Evolutionary conservation across 1,140 invertebrate genomes (phyloP), one percentile per base, ranked within the genome.

Genomic region (Phocides pigmalion): DNA sequence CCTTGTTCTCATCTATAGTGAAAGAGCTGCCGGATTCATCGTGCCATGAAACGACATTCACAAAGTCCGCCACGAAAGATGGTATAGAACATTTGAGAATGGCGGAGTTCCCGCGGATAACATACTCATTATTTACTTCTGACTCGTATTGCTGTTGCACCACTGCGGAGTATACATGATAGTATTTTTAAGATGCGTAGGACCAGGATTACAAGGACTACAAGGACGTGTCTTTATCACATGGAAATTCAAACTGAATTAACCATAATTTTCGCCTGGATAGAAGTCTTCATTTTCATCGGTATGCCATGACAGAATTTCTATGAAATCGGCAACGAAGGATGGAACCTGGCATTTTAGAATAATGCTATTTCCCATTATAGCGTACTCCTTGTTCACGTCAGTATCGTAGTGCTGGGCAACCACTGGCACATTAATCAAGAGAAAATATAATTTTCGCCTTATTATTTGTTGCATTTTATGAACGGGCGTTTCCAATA

Each of bases 301-400:
- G 76, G 95, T 96, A 84, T 97, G 95, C 98, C 98, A 98, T 44
- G 95, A 95, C 20, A 96, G 93, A 46, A 98, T 96, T 68, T 94
- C 94, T 53, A 98, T 95, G 87, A 98, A 98, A 90, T 98, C 97
- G 22, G 96, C 96, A 44, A 98, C 97, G 89, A 98, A 98, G 14
- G 96, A 96, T 15, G 98, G 98, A 72, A 98, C 97, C 82, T 96
- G 95, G 92, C 98, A 99, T 86, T 97, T 98, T 46, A 99, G 93
- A 70, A 98, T 95, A n/a, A 97, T 97, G 41, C 97, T 96, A 90
- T 98, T 98, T 50, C 97, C 97, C 83, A 96, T 94, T 76, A 98
- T 98, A 3, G 97, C 97, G 92, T 98, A 98, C 70, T 98, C 97
- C 89, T 98, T 98, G 92, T 97, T 96, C 74, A 97, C 97, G 90